These are phyloP conservation scores for Pseudonaja textilis DNA, from an alignment of 2,113 vertebrate species.

Conservation along the genomic window DNA sequence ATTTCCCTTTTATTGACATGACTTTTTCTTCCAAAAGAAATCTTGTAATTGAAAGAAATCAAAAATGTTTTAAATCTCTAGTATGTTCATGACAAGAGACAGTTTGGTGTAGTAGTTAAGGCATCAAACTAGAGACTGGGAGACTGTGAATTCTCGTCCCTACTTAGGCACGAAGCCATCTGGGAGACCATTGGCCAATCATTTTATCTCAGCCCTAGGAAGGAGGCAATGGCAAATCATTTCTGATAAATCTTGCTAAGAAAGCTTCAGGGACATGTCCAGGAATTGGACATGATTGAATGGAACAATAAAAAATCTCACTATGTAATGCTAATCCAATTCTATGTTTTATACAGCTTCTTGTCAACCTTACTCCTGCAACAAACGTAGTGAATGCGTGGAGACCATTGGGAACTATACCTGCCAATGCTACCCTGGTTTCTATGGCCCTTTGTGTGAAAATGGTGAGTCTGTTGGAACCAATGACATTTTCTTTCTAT, in stretches of 20 bases:
- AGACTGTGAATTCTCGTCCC: background rate
- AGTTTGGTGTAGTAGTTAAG: background rate
- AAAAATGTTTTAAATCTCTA: background rate
- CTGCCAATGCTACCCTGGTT: slow-evolving; percentile 82
- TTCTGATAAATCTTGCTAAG: background rate
- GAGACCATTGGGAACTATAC: slow-evolving; percentile 85
- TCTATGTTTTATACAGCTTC: slow-evolving; percentile 66
- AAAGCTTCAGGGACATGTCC: background rate
- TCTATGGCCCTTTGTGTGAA: slow-evolving; percentile 76
- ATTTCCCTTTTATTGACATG: background rate
- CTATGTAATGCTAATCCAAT: background rate
- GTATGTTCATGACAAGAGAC: background rate
- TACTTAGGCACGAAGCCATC: background rate
- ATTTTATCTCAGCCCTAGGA: background rate
- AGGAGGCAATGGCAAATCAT: background rate
- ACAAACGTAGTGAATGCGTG: slow-evolving; percentile 75
- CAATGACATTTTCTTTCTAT: background rate
- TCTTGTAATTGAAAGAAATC: background rate
- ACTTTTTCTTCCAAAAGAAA: background rate
- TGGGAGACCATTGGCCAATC: background rate
- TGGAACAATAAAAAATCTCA: background rate
- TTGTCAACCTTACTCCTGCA: slow-evolving; percentile 76
- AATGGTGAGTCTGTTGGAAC: slow-evolving; percentile 67
- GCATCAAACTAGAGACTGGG: background rate
- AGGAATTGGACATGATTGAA: background rate